Conservation (phyloP, 2,888 invertebrate species). For the Idaea aversata region DNA sequence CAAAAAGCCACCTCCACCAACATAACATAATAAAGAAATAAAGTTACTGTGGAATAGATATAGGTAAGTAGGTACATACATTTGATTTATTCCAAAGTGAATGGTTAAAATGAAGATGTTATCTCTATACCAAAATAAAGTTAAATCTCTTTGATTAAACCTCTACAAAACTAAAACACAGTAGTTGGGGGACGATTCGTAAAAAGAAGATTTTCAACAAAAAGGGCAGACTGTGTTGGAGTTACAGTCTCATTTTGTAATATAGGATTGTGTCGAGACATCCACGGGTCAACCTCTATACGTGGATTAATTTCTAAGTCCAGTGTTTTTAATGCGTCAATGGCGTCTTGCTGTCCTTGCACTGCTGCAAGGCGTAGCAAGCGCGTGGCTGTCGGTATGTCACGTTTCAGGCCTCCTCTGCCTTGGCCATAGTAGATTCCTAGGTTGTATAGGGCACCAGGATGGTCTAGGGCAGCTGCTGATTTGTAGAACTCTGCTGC, state of each 20-base stretch:
- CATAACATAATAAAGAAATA: background rate
- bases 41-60: background rate
- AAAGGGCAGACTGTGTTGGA: constrained; percentile 58
- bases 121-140: background rate
- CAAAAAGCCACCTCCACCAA: background rate
- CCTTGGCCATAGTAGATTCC: constrained; percentile 85
- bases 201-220: constrained; percentile 58
- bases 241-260: constrained; percentile 38
- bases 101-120: background rate
- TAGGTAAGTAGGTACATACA: too few relatives aligned
- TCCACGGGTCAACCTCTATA: constrained; percentile 41
- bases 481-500: constrained; percentile 83
- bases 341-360: constrained; percentile 80
- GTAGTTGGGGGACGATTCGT: constrained; percentile 38
- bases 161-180: constrained; percentile 44
- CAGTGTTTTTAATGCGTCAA: constrained; percentile 68
- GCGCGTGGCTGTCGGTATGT: constrained; percentile 73
- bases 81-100: background rate
- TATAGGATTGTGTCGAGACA: constrained; percentile 37
- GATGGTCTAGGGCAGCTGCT: constrained; percentile 83
- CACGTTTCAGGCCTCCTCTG: constrained; percentile 77
- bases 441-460: constrained; percentile 84
- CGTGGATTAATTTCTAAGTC: constrained; percentile 44
- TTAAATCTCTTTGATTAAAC: constrained; percentile 7
- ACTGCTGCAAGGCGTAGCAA: constrained; percentile 79